phyloP scores from a whole-genome alignment of 2,113 vertebrate species.

The Mesoclemmys tuberculata region DNA sequence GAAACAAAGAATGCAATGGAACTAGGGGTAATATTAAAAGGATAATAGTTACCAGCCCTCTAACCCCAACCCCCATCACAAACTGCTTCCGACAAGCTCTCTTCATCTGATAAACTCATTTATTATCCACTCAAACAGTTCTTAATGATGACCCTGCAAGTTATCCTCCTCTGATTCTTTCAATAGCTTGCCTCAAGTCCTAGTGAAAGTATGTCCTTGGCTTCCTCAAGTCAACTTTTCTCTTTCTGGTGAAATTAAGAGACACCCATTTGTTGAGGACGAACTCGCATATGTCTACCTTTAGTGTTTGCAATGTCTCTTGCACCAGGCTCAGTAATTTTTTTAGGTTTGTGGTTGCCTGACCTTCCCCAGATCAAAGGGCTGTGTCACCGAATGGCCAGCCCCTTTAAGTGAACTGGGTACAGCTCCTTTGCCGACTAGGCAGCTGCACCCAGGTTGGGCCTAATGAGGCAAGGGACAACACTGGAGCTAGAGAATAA shows the following conservation, averaged over 20 bases:
- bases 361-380: background rate
- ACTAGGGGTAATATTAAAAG: background rate
- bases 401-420: background rate
- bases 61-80: background rate
- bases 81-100: background rate
- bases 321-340: background rate
- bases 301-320: background rate
- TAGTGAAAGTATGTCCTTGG: background rate
- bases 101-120: background rate
- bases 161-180: background rate
- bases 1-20: background rate
- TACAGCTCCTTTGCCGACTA: background rate
- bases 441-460: background rate
- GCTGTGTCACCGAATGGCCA: too few relatives aligned
- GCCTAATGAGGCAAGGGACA: background rate
- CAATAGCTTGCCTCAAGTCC: background rate
- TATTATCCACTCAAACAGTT: background rate
- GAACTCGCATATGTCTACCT: background rate
- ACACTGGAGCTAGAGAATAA: background rate
- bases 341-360: background rate
- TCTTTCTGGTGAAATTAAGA: background rate
- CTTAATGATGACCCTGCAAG: background rate
- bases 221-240: background rate
- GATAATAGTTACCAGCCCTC: background rate
- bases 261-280: background rate